phyloP scores from a whole-genome alignment of 2,113 vertebrate genomes.

The Nerophis ophidion region DNA sequence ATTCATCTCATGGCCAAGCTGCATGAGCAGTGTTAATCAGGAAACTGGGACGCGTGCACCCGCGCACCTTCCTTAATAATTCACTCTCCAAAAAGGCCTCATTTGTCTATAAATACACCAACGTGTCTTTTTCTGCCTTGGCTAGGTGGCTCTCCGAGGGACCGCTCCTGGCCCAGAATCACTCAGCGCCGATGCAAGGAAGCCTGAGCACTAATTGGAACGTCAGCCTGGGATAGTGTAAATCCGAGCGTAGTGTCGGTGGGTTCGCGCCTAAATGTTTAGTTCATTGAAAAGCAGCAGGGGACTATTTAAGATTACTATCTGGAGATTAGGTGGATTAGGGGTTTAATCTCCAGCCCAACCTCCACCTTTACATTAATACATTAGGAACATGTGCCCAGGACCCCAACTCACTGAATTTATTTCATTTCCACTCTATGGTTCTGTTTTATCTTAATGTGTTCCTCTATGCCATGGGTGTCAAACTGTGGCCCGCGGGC shows the following conservation, averaged over 20 bases:
- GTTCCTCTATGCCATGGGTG: too few species aligned
- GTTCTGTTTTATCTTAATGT: too few species aligned
- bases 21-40: slow-evolving; percentile 69
- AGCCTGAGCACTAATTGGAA: slow-evolving; percentile 68
- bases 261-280: slow-evolving; percentile 21
- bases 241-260: slow-evolving; percentile 10
- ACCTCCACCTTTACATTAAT: slow-evolving; percentile 25
- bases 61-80: slow-evolving; percentile 76
- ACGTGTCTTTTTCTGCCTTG: slow-evolving; percentile 57
- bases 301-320: slow-evolving; percentile 62
- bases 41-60: slow-evolving; percentile 75
- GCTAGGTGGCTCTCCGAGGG: slow-evolving; percentile 72
- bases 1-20: slow-evolving; percentile 62
- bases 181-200: slow-evolving; percentile 51
- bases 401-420: too few species aligned
- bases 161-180: slow-evolving; percentile 76
- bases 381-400: slow-evolving; percentile 35
- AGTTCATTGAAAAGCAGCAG: slow-evolving; percentile 51
- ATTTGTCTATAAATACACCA: slow-evolving; percentile 79
- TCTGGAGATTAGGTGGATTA: slow-evolving; percentile 74
- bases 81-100: slow-evolving; percentile 78
- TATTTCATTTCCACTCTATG: too few species aligned
- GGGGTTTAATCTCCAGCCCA: slow-evolving; percentile 50
- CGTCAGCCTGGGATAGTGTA: slow-evolving; percentile 53
- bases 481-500: too few species aligned